Evolutionary conservation across 2,113 vertebrate genomes (phyloP).

Genomic region (Xiphorhynchus elegans): DNA sequence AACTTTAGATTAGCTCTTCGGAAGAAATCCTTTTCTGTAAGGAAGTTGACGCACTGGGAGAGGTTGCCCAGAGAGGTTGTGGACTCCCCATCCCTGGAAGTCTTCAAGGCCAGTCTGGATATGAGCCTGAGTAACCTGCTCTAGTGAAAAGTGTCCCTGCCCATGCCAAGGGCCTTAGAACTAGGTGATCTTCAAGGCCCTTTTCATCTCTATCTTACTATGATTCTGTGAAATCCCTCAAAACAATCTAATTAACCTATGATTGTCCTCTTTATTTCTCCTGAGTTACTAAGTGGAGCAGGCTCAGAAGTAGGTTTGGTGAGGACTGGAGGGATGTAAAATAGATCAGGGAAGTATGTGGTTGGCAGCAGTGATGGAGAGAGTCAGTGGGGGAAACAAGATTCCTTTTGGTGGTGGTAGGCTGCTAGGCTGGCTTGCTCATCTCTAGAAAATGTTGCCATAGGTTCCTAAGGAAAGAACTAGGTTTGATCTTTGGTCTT

Average conservation of each 20-base stretch:
- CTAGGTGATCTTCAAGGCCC: not conserved
- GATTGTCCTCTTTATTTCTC: not conserved
- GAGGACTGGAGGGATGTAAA: not conserved
- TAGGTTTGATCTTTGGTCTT: not conserved
- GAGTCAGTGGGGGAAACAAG: rapidly evolving
- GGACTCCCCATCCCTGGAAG: not conserved
- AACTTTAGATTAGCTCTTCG: not conserved
- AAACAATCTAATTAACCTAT: not conserved
- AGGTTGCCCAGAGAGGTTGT: not conserved
- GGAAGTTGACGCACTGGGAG: not conserved
- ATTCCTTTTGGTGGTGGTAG: not conserved
- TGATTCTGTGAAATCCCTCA: not conserved
- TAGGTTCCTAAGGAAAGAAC: not conserved
- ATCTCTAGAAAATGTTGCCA: not conserved
- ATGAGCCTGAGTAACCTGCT: not conserved
- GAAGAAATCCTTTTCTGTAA: not conserved
- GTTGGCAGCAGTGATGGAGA: not conserved
- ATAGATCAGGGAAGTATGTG: not conserved
- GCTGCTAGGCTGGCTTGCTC: not conserved
- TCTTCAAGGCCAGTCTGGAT: not conserved
- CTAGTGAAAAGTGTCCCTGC: not conserved
- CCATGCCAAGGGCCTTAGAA: not conserved
- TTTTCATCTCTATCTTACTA: not conserved
- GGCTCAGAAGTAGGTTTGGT: not conserved
- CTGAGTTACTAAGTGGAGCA: not conserved